Evolutionary conservation across 2,888 invertebrate genomes (phyloP), one percentile per base, ranked within the genome.

Genomic region (Chloroclysta siterata): DNA sequence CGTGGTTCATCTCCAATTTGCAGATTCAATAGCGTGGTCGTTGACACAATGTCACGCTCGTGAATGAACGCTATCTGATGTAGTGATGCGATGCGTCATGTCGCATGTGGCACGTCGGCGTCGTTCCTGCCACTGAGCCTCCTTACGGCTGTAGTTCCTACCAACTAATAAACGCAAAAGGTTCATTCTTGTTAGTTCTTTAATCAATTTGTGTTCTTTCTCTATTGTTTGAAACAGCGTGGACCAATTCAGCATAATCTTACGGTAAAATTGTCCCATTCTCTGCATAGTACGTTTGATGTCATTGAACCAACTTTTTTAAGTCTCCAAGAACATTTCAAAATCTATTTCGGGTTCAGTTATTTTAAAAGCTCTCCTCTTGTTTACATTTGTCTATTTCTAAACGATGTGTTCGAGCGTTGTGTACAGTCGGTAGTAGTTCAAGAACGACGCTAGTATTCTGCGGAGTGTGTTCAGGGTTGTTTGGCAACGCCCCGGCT

Each of bases 11-110:
- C 53, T 36, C 33, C 42, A 53, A 33, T 57, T 53, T 17, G 42
- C 57, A 42, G 52, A 41, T 55, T 47, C 15, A 42, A 61, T 46
- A 44, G 44, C 54, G 44, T 58, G 15, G 22, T 42, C 17, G 46
- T 36, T 54, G 41, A 58, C 63, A 55, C 60, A 54, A 46, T 63
- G 60, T 22, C 44, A 29, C 46, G 29, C 44, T 41, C 46, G 8
- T 55, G 53, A 62, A 68, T 65, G 63, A 61, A 47, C 60, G 51
- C 51, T 60, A 59, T 54, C 56, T 50, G 65, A 65, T 60, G 47
- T 33, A 59, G 52, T 53, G 55, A 50, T 33, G 15, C 10, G 17
- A 10, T 17, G 17, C 8, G 29, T 2, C 15, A 39, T 22, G 51
- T 46, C 51, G 28, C 51, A 46, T 63, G 46, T 42, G 8, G n/a